Percentiles rank a stretch among this genome's conserved stretches.
Evolutionary conservation across 2,797 vertebrate genomes (phyloP).

Genomic region (Muscicapa striata): DNA sequence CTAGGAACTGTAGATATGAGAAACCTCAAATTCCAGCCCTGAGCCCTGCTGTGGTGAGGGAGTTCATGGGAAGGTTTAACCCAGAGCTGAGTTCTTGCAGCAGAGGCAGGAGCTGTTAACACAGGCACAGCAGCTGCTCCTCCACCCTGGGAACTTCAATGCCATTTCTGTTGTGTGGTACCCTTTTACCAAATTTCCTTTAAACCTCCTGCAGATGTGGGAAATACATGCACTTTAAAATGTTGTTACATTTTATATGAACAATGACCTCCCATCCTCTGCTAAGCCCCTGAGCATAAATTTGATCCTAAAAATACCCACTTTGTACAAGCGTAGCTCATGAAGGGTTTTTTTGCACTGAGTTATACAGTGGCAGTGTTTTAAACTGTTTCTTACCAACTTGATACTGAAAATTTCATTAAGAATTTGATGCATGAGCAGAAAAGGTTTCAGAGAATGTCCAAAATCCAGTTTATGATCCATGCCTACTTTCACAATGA

Average conservation of each 20-base stretch:
- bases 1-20: background rate
- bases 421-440: background rate
- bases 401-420: background rate
- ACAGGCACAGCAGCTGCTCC: background rate
- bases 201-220: background rate
- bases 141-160: background rate
- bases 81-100: background rate
- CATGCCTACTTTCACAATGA: background rate
- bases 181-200: background rate
- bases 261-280: background rate
- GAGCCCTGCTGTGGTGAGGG: background rate
- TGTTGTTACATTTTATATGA: background rate
- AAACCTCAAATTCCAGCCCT: background rate
- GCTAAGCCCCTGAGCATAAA: background rate
- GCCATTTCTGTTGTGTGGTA: background rate
- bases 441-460: background rate
- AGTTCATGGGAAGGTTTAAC: background rate
- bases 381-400: background rate
- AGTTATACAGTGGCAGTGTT: background rate
- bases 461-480: background rate
- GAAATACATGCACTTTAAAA: background rate
- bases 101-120: background rate
- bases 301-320: background rate
- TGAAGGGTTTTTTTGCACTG: background rate
- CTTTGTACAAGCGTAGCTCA: background rate